Conservation (phyloP, 2,888 invertebrate genomes). For the Drosophila seclusa region DNA sequence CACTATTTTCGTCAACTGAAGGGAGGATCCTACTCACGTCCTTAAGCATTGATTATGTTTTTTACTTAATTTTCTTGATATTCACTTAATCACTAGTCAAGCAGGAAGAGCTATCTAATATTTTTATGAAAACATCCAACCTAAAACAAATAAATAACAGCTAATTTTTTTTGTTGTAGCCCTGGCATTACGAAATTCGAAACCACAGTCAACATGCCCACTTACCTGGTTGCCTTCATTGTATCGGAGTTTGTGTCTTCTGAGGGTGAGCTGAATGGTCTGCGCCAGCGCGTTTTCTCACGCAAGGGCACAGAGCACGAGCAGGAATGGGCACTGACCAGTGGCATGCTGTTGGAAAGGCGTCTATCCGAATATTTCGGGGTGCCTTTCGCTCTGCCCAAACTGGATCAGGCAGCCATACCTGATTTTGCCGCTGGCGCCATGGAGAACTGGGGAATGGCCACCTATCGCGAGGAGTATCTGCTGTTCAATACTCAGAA, state of each 20-base stretch:
- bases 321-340: constrained; percentile 89
- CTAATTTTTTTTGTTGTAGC: neutral
- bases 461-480: constrained; percentile 86
- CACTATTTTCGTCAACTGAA: neutral
- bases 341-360: constrained; percentile 89
- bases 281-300: constrained; percentile 81
- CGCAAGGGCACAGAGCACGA: constrained; percentile 76
- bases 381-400: constrained; percentile 90
- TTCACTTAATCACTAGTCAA: neutral
- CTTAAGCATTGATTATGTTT: neutral
- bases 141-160: neutral
- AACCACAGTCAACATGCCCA: constrained; percentile 88
- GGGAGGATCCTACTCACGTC: neutral
- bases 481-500: constrained; percentile 76
- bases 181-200: constrained; percentile 78
- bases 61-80: neutral
- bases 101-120: neutral
- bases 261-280: constrained; percentile 61
- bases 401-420: constrained; percentile 94
- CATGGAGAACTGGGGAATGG: constrained; percentile 98
- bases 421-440: constrained; percentile 94
- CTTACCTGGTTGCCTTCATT: constrained; percentile 92
- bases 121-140: neutral
- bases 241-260: constrained; percentile 87
- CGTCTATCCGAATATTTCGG: constrained; percentile 90